A percentile compares a stretch with the other conserved stretches of the same genome.
Conservation (phyloP, 1,140 invertebrate genomes). For the Zaprionus nigranus region DNA sequence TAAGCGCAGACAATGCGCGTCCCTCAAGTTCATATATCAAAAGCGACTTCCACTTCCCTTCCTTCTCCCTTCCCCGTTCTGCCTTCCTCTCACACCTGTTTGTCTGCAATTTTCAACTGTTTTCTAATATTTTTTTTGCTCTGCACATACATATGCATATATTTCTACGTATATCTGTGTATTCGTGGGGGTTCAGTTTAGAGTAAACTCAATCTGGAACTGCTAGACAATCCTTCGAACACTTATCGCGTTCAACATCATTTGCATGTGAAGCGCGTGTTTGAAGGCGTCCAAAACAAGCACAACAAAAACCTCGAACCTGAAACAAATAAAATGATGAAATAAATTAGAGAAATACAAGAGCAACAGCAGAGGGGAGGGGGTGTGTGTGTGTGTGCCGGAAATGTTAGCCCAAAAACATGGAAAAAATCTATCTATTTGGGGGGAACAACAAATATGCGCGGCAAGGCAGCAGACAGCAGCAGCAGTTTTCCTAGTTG, state of each 20-base stretch:
- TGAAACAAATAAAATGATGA: constrained; percentile 80
- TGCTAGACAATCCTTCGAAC: constrained; percentile 68
- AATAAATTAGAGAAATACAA: constrained; percentile 79
- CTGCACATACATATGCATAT: constrained; percentile 8
- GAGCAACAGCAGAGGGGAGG: constrained; percentile 11
- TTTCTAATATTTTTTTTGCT: constrained; percentile 38
- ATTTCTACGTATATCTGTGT: too few relatives aligned
- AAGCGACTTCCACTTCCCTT: constrained; percentile 17
- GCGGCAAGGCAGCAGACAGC: constrained; percentile 29
- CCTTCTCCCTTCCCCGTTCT: constrained; percentile 2
- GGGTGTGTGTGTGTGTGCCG: constrained; percentile 3
- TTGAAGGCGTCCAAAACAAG: constrained; percentile 48
- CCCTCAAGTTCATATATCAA: constrained; percentile 80
- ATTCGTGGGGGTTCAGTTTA: constrained; percentile 7
- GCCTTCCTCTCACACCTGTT: not conserved
- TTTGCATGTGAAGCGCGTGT: constrained; percentile 70
- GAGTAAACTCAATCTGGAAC: constrained; percentile 32
- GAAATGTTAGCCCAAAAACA: constrained; percentile 49
- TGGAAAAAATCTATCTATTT: constrained; percentile 39
- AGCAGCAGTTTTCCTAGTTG: constrained; percentile 54
- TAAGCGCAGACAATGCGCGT: constrained; percentile 73
- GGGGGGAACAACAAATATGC: constrained; percentile 53
- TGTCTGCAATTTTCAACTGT: constrained; percentile 77
- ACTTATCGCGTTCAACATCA: constrained; percentile 81
- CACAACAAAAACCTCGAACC: constrained; percentile 66